Evolutionary conservation across 1,140 invertebrate species (phyloP), one percentile per base, ranked within the genome.

Genomic region (Heterodera schachtii): DNA sequence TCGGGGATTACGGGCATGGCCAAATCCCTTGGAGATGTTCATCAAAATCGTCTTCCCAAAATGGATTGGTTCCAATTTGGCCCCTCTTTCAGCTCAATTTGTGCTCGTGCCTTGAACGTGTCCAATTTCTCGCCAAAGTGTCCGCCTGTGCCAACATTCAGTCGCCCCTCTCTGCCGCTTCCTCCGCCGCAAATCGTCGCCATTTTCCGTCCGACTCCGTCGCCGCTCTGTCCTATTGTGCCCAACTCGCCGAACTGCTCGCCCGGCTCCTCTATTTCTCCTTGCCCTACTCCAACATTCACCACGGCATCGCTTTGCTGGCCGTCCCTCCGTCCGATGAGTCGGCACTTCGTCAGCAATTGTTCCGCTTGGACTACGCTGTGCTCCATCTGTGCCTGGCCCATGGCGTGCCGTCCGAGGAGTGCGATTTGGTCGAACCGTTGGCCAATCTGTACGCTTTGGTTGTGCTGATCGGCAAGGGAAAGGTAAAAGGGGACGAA

Each of bases 321-420:
- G 70, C 21, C 6, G 31, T 57, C 47, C 46, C n/a, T 6, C 16
- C 80, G 11, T 31, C 49, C 16, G 80, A 81, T 19, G 44, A 21
- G 11, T 67, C 47, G 4, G 74, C 21, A 41, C 11, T 78, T 16
- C 46, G 76, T 16, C 49, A 57, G 44, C 66, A 70, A 3, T 75
- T 81, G 21, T 81, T 81, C 73, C n/a, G 47, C 43, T 21, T 76
- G 7, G 71, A 81, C 49, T 80, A 80, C 67, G 66, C 67, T 4
- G 46, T 80, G 3, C 46, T 44, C 2, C 78, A 73, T 41, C 57
- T 80, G 67, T 80, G 78, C 67, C 4, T 80, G 5, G 44, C 41
- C 43, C 57, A 73, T 21, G 71, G 78, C 46, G 41, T 80, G 11
- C 43, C 73, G 21, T 21, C 47, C 8, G 78, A 73, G 43, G 78